Evolutionary conservation across 1,140 invertebrate genomes (phyloP).

Genomic region (Tetragnatha versicolor): DNA sequence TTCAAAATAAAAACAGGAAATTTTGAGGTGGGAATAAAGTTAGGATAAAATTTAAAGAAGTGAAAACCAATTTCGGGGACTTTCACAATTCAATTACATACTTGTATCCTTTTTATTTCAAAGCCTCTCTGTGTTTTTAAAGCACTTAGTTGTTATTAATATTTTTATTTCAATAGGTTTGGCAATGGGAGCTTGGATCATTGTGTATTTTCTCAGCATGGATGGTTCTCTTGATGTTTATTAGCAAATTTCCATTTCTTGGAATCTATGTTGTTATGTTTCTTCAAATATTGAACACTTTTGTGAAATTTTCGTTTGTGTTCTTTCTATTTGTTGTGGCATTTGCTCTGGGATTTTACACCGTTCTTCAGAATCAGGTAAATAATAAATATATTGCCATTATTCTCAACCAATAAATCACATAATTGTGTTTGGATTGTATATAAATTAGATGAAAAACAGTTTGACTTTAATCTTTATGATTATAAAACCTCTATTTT

Average conservation of each 20-base stretch:
- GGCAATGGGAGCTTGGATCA: constrained; percentile 69
- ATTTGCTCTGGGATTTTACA: constrained; percentile 67
- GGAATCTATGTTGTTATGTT: constrained; percentile 72
- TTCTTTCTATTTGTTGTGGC: constrained; percentile 68
- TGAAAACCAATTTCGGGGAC: no score
- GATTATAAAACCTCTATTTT: not conserved
- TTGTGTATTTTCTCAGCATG: constrained; percentile 66
- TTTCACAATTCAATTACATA: no score
- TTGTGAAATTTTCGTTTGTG: constrained; percentile 67
- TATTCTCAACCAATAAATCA: no score
- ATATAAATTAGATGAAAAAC: not conserved
- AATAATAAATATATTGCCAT: no score
- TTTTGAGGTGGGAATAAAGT: no score
- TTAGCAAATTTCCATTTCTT: constrained; percentile 66
- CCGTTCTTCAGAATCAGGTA: constrained; percentile 66
- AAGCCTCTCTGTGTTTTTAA: no score
- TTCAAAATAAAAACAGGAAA: no score
- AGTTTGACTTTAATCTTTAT: not conserved
- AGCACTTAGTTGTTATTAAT: no score
- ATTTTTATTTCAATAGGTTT: constrained; percentile 61
- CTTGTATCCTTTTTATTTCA: no score
- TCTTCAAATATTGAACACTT: constrained; percentile 67
- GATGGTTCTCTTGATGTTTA: constrained; percentile 67
- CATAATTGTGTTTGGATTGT: no score
- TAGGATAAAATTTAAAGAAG: no score